Evolutionary conservation across 2,888 invertebrate genomes (phyloP).

Genomic region (Xanthia togata): DNA sequence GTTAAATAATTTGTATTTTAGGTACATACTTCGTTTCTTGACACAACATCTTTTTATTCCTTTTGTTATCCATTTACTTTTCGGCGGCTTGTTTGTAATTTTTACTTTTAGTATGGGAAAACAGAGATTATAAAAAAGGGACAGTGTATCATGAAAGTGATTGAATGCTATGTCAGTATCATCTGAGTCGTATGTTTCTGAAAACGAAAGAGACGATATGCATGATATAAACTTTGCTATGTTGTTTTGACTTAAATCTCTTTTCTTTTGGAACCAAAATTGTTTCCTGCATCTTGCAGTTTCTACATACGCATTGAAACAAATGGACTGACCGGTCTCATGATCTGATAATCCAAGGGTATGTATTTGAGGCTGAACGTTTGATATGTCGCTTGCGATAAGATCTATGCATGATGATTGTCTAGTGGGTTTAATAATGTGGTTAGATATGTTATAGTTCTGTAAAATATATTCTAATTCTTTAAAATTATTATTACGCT

Average conservation of each 20-base stretch:
- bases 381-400: no score
- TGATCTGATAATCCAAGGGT: no score
- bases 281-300: slow-evolving; percentile 17
- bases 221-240: slow-evolving; percentile 20
- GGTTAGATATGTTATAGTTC: slow-evolving; percentile 15
- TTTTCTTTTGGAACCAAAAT: slow-evolving; percentile 19
- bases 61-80: slow-evolving; percentile 17
- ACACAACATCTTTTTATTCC: slow-evolving; percentile 19
- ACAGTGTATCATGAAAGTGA: slow-evolving; percentile 21
- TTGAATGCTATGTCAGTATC: slow-evolving; percentile 35
- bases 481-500: slow-evolving; percentile 16
- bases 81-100: slow-evolving; percentile 7
- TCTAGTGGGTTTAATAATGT: slow-evolving; percentile 20
- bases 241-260: slow-evolving; percentile 14
- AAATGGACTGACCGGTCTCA: slow-evolving; percentile 17
- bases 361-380: no score
- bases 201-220: slow-evolving; percentile 13
- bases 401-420: background rate
- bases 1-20: background rate
- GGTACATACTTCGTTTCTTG: slow-evolving; percentile 14
- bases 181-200: slow-evolving; percentile 15
- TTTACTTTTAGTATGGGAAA: slow-evolving; percentile 25
- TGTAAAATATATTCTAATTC: slow-evolving; percentile 16
- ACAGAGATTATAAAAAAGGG: slow-evolving; percentile 21
- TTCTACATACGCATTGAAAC: slow-evolving; percentile 6